phyloP scores from a whole-genome alignment of 2,797 vertebrate genomes.

The Peromyscus eremicus region DNA sequence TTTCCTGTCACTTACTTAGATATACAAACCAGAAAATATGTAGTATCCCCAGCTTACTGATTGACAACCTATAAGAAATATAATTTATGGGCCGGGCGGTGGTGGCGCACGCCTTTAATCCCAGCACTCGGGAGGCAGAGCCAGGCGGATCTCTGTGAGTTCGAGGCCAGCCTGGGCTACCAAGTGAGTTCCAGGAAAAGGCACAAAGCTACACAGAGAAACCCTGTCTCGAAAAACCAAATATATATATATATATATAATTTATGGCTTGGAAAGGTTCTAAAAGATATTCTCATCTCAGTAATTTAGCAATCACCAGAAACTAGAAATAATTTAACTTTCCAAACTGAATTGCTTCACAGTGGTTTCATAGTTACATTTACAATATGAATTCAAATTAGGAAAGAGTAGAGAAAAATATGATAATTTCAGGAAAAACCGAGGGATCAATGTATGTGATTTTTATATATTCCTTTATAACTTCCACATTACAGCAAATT shows the following conservation, averaged over 20 bases:
- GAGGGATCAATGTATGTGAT: background rate
- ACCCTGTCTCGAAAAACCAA: no score
- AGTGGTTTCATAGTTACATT: background rate
- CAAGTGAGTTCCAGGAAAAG: no score
- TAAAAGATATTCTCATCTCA: background rate
- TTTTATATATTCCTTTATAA: slow-evolving; percentile 13
- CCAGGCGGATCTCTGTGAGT: no score
- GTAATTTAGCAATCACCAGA: background rate
- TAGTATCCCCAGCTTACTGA: background rate
- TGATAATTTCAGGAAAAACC: background rate
- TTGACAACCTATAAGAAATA: background rate
- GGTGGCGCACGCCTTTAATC: no score
- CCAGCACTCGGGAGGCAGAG: no score
- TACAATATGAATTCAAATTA: slow-evolving; percentile 25
- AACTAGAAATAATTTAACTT: background rate
- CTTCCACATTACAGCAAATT: background rate
- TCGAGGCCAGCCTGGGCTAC: no score
- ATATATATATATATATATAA: no score
- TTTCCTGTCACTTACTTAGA: background rate
- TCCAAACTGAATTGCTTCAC: background rate
- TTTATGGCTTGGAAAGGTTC: background rate
- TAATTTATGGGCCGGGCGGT: no score
- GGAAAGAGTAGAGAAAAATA: background rate
- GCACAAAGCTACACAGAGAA: no score
- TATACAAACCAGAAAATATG: background rate